Evolutionary conservation across 2,113 vertebrate genomes (phyloP).

Genomic region (Sceloporus tristichus): DNA sequence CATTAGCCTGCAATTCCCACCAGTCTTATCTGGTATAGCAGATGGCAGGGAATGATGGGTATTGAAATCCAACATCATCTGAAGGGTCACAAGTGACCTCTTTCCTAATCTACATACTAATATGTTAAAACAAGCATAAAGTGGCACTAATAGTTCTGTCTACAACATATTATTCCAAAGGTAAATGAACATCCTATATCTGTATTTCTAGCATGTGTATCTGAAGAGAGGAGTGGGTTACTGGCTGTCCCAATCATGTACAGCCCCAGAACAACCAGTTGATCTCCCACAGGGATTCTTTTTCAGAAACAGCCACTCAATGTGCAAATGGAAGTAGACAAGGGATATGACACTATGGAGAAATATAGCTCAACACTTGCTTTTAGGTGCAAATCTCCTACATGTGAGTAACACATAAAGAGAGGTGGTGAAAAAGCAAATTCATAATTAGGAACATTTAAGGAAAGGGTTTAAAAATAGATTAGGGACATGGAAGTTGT

Average conservation of each 20-base stretch:
- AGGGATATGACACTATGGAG: neutral
- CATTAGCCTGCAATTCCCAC: no score
- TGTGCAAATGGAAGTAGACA: neutral
- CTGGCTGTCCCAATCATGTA: neutral
- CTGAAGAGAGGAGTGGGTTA: neutral
- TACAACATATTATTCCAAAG: neutral
- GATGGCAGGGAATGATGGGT: no score
- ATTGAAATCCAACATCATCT: no score
- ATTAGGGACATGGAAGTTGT: no score
- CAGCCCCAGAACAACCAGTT: neutral
- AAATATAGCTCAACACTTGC: neutral
- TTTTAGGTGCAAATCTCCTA: neutral
- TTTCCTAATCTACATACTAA: neutral
- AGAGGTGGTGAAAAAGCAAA: neutral
- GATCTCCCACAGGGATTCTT: neutral
- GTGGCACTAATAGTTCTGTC: neutral
- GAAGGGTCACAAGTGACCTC: no score
- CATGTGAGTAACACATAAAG: neutral
- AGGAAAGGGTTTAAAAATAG: neutral
- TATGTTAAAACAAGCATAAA: neutral
- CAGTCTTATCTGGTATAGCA: no score
- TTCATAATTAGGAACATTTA: neutral
- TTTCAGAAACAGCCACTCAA: neutral
- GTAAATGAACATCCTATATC: neutral
- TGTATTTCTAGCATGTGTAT: neutral